Evolutionary conservation across 2,113 vertebrate genomes (phyloP), one percentile per base, ranked within the genome.

Genomic region (Trogon surrucura): DNA sequence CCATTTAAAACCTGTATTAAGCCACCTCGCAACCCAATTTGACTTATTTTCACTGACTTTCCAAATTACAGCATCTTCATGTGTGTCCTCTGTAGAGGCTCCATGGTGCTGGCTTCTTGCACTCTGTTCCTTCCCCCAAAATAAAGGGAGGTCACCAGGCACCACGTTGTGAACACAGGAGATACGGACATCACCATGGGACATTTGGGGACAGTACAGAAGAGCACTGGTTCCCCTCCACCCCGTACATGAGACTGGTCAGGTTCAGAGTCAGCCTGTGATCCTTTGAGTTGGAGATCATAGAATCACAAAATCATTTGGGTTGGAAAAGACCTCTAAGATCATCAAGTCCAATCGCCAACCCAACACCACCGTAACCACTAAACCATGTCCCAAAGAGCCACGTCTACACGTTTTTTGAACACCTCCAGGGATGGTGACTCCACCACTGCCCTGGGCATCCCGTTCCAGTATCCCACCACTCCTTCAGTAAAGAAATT

Each of bases 21-120:
- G 11, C 62, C 58, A 67, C 36, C 17, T 48, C 26, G 53, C 48
- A 53, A 47, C 13, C 16, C 27, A 41, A n/a, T 67, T 23, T 58
- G 41, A 27, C 16, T 29, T 8, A 10, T 11, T 47, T 71, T 84
- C 6, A 1, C 53, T 69, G 44, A 64, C 23, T 65, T 80, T 45
- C 34, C 45, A 69, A 34, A 45, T n/a, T 14, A 60, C 12, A 60
- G 30, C 56, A 83, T 26, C 38, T 23, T 64, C 30, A 16, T 30
- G 6, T 1, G 6, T 36, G 14, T 7, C 34, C 10, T 16, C 16
- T 2, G 0, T 17, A 32, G 3, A 44, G 53, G 8, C 54, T 57
- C 11, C 22, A 22, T 6, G 8, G 36, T 29, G 20, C 44, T 73
- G 73, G 19, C 11, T 4, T 19, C 50, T 54, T 20, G 38, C 81